Percentiles rank a stretch among this genome's conserved stretches.
phyloP scores from a whole-genome alignment of 2,797 vertebrate genomes.

The Phrynocephalus vlangalii region DNA sequence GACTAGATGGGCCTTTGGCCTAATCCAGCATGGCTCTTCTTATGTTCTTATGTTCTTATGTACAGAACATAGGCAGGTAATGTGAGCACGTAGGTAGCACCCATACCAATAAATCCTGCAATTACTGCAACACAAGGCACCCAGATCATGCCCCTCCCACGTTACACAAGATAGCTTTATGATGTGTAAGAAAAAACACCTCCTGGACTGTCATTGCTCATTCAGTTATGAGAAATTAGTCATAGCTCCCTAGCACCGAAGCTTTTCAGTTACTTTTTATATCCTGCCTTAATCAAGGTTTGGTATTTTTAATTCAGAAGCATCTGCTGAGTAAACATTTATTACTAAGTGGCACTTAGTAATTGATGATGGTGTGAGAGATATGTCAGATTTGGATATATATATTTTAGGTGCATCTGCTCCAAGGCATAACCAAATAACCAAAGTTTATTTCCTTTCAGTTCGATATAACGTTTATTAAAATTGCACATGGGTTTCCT shows the following conservation, averaged over 20 bases:
- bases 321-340: neutral
- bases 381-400: neutral
- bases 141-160: neutral
- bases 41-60: no score
- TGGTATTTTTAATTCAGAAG: neutral
- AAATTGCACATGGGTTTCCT: neutral
- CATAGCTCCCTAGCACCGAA: neutral
- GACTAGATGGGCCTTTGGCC: no score
- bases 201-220: neutral
- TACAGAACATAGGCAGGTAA: no score
- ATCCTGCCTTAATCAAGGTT: constrained; percentile 8
- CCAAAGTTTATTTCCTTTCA: neutral
- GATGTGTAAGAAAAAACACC: constrained; percentile 17
- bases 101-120: neutral
- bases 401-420: no score
- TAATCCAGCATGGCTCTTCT: no score
- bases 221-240: constrained; percentile 6
- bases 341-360: neutral
- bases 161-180: constrained; percentile 2
- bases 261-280: constrained; percentile 6
- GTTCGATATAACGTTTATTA: neutral
- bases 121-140: neutral
- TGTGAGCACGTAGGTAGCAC: neutral
- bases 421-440: neutral
- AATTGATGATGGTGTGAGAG: neutral